phyloP scores from a whole-genome alignment of 2,113 vertebrate species.

The Gnathonemus echidnorhynchus region DNA sequence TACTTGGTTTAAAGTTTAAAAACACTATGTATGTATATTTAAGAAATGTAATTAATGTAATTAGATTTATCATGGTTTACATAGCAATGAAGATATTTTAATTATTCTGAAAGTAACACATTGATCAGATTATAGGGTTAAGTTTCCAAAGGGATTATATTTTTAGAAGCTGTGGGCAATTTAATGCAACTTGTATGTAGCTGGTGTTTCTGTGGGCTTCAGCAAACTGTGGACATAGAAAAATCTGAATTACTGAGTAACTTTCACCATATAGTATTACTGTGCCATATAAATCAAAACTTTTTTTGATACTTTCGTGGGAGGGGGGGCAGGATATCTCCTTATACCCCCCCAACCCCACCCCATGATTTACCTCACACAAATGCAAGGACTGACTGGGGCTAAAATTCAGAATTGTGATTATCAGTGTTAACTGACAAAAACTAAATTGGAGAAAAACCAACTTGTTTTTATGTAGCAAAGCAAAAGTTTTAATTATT shows the following conservation, averaged over 20 bases:
- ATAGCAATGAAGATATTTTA: slow-evolving; percentile 4
- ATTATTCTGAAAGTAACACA: slow-evolving; percentile 2
- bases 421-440: neutral
- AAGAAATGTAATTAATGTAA: slow-evolving; percentile 7
- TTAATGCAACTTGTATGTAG: neutral
- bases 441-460: neutral
- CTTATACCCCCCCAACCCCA: neutral
- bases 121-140: slow-evolving; percentile 10
- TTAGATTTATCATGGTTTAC: slow-evolving; percentile 8
- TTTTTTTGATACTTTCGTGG: neutral
- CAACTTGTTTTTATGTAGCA: neutral
- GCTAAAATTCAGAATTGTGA: neutral
- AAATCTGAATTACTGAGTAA: neutral
- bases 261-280: neutral
- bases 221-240: neutral
- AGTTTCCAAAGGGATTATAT: slow-evolving; percentile 4
- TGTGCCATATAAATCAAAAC: neutral
- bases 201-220: neutral
- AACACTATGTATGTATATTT: slow-evolving; percentile 22
- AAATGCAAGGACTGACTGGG: neutral
- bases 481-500: neutral
- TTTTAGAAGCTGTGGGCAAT: neutral
- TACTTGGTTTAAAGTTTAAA: neutral
- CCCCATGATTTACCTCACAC: neutral
- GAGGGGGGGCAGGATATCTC: neutral